Base-by-base conservation (phyloP, 92 coral and sea anemone genomes). In the Virgularia gustaviana region DNA sequence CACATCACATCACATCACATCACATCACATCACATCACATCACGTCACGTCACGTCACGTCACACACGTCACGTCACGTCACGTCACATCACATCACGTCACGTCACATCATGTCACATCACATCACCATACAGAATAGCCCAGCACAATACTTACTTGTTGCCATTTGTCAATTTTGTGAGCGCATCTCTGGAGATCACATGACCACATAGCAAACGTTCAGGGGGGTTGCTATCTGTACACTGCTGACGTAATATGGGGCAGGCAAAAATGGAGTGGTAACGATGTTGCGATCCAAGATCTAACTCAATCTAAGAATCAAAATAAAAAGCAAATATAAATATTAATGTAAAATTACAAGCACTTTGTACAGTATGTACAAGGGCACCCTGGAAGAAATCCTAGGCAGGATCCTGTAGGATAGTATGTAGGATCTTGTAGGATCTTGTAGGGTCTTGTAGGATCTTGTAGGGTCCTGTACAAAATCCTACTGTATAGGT, bases 181-280 rank as follows among this genome's bases (percentile, higher is more conserved):
- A 91, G 87, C 35, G 97, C 97, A 78, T 91, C 97, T 51, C 78
- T 79, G 6, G 97, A 91, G 44, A 91, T 91, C 35, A 89, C 97
- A 45, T 91, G 97, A 53, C 97, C 97, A 86, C 97, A 91, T 33
- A 88, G 78, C 36, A 91, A 83, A 22, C 97, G 73, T 10, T 86
- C 92, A 9, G 97, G 97, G 5, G 97, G 97, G 74, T 91, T 91
- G n/a, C 85, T 51, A 58, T 91, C 97, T 36, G 97, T 83, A 52
- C 97, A 91, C 49, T 91, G 97, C 29, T 91, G 96, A 38, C 97
- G 84, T 57, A 91, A 78, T 77, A 91, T 91, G 20, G 97, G 97
- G 30, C 97, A 91, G 13, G 97, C 97, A 70, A 91, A 91, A 56
- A 89, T 73, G 53, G 97, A 91, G 75, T 91, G 97, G 61, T 91